Evolutionary conservation across 2,888 invertebrate genomes (phyloP), one percentile per base, ranked within the genome.

Genomic region (Erebia aethiops): DNA sequence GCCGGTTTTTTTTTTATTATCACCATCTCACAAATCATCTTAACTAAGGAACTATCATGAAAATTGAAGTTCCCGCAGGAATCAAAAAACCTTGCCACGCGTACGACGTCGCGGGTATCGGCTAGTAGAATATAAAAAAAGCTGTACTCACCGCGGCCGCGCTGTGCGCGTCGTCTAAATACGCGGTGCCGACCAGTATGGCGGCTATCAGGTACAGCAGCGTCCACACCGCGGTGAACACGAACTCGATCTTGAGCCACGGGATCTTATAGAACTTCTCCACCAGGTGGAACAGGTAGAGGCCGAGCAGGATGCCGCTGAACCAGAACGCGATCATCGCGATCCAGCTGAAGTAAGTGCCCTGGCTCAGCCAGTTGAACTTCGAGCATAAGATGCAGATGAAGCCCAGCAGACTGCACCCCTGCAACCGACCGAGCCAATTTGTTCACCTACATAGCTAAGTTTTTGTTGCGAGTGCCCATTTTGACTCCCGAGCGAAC

Each of bases 281-380:
- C 74, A 98, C 94, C 41, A 98, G 94, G 85, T 98, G 98, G 89
- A 98, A 97, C 74, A 98, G 85, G 86, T 98, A 98, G 71, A 97
- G 94, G 1, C 95, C 95, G 16, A 98, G 94, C 67, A 98, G 89
- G 75, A 97, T 95, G 52, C 96, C 95, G 8, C 97, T 97, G 82
- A 97, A 96, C 96, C 97, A 97, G 86, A 98, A 97, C 18, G 96
- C 98, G 18, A 95, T 95, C 96, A 97, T 97, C 0, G 98, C 94
- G 67, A 98, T 95, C 81, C 96, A 95, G 83, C 95, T 95, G 90
- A 96, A 97, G 95, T 95, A 97, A 69, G 95, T 93, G 64, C 96
- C 96, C 74, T 95, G 94, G 68, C 95, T 92, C 62, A 90, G 84
- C 75, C 85, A 86, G 75, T 93, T 94, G 66, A 89, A 85, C 16